Percentiles rank a stretch among this genome's conserved stretches.
phyloP scores from a whole-genome alignment of 1,140 invertebrate species.

The Lasioglossum albipes region DNA sequence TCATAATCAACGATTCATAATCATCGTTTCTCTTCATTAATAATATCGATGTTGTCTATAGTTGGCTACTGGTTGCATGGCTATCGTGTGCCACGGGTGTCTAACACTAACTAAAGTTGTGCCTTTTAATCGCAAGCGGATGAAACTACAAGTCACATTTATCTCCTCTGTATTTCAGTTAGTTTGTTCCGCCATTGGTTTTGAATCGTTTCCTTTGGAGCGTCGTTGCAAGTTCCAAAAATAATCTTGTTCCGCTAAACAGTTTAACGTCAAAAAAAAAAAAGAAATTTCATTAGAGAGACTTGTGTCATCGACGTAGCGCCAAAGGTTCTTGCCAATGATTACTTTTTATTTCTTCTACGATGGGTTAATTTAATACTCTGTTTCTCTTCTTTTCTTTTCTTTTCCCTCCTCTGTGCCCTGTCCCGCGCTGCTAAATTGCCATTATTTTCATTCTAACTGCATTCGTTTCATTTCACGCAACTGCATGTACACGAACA shows the following conservation, averaged over 20 bases:
- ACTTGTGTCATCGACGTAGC: slow-evolving; percentile 1
- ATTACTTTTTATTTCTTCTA: slow-evolving; percentile 43
- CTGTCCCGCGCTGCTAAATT: slow-evolving; percentile 30
- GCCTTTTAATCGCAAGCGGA: slow-evolving; percentile 24
- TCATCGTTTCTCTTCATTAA: slow-evolving; percentile 26
- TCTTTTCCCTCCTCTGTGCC: slow-evolving; percentile 28
- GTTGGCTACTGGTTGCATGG: slow-evolving; percentile 67
- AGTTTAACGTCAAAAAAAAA: neutral
- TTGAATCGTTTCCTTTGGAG: slow-evolving; percentile 69
- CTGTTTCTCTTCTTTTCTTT: slow-evolving; percentile 47
- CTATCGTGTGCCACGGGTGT: slow-evolving; percentile 68
- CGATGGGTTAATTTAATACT: slow-evolving; percentile 72
- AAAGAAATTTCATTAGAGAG: neutral
- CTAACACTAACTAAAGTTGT: slow-evolving; percentile 41
- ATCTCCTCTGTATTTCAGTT: slow-evolving; percentile 48
- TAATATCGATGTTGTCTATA: slow-evolving; percentile 43
- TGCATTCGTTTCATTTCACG: neutral
- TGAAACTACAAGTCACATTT: slow-evolving; percentile 38
- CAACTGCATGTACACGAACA: neutral
- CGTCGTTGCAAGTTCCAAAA: neutral
- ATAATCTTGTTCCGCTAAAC: neutral
- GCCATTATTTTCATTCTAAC: slow-evolving; percentile 25
- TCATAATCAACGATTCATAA: neutral
- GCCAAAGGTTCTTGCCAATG: slow-evolving; percentile 54
- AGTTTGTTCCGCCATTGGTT: slow-evolving; percentile 76